These are phyloP conservation scores for Pelobates cultripes DNA, from an alignment of 2,797 vertebrate species.

Conservation along the genomic window DNA sequence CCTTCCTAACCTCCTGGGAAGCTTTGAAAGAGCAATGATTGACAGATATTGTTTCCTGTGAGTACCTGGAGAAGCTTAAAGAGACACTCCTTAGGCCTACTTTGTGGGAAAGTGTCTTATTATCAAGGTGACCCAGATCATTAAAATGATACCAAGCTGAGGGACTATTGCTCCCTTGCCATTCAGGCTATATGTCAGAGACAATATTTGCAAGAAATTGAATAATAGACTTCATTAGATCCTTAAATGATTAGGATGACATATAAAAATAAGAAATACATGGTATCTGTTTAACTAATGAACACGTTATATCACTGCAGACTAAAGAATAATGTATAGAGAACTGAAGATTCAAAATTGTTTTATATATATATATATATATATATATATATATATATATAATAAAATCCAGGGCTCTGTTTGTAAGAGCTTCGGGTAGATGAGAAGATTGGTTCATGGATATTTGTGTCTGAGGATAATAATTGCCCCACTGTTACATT, in stretches of 20 bases:
- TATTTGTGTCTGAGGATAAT: no score
- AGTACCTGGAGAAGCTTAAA: background rate
- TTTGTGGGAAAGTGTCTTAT: background rate
- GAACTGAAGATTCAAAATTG: no score
- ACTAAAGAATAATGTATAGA: background rate
- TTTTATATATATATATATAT: no score
- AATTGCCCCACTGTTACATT: no score
- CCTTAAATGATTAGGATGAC: background rate
- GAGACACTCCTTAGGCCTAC: background rate
- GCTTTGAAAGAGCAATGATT: background rate
- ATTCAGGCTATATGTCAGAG: background rate
- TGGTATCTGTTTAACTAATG: background rate
- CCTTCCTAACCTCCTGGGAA: background rate
- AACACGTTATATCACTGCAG: background rate
- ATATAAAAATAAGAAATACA: background rate
- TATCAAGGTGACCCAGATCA: background rate
- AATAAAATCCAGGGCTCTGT: no score
- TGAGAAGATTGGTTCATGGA: no score
- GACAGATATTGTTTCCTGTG: background rate
- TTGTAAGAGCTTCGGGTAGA: no score
- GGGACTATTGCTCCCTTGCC: background rate
- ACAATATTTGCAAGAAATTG: background rate
- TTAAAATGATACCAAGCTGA: background rate
- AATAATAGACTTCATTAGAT: background rate
- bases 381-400: no score